Conservation (phyloP, 30 jellyfish, hydroid and myxozoan species). For the Pseudorhiza aurosa region DNA sequence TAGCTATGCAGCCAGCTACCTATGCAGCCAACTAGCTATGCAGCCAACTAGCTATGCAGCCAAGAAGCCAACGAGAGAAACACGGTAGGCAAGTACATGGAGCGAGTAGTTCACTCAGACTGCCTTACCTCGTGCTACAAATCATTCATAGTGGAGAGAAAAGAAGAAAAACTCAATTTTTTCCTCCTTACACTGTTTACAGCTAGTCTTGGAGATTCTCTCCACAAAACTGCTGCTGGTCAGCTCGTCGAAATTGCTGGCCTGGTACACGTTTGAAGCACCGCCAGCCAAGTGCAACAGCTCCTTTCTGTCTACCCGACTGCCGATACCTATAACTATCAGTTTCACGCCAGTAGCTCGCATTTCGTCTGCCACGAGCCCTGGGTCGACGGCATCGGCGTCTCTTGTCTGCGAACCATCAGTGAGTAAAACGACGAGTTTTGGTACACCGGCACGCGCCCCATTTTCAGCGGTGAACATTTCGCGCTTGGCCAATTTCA, state of each 20-base stretch:
- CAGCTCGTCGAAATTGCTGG: conserved; percentile 46
- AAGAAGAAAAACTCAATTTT: too few relatives aligned
- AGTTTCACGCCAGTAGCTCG: conserved; percentile 56
- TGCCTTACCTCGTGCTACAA: too few relatives aligned
- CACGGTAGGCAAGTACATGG: too few relatives aligned
- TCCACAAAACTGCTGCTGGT: conserved; percentile 27
- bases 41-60: too few relatives aligned
- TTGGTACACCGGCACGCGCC: conserved; percentile 50
- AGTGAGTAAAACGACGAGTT: conserved; percentile 54
- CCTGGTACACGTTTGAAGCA: conserved; percentile 30
- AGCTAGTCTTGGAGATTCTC: conserved; percentile 21
- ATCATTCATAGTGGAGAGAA: too few relatives aligned
- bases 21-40: too few relatives aligned
- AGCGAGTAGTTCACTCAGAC: too few relatives aligned
- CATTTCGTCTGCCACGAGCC: conserved; percentile 15
- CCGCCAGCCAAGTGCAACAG: conserved; percentile 20
- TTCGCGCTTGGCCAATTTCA: conserved; percentile 40
- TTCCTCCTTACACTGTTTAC: conserved; percentile 15
- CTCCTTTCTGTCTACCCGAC: conserved; percentile 31
- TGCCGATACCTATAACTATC: conserved; percentile 63
- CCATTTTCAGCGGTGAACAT: conserved; percentile 64
- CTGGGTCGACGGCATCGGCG: conserved; percentile 62
- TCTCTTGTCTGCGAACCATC: conserved; percentile 73
- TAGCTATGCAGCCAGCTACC: too few relatives aligned
- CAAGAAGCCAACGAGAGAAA: too few relatives aligned